Conservation (phyloP, 2,113 vertebrate species). For the Motacilla tschutschensis region DNA sequence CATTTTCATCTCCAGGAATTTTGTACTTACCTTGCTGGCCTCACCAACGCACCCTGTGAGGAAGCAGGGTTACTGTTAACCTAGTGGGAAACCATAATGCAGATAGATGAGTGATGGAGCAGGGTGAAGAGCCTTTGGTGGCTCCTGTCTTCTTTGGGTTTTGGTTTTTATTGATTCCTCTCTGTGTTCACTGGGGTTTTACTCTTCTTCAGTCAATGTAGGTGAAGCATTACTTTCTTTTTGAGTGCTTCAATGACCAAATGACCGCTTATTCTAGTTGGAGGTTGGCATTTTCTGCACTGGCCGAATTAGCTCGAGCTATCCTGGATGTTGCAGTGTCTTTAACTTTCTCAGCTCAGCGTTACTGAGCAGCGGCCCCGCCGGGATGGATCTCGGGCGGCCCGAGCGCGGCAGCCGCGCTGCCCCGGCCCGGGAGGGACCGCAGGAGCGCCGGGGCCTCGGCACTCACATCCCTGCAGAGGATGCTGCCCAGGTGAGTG, state of each 20-base stretch:
- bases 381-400: rapidly evolving
- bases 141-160: too few relatives aligned
- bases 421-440: rapidly evolving
- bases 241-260: background rate
- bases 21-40: background rate
- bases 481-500: rapidly evolving
- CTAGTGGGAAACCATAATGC: background rate
- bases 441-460: rapidly evolving
- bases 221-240: background rate
- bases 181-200: background rate
- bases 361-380: rapidly evolving
- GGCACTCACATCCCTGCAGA: background rate
- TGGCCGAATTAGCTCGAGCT: background rate
- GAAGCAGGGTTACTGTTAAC: background rate
- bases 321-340: background rate
- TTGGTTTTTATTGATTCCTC: background rate
- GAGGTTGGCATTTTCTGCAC: background rate
- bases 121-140: background rate
- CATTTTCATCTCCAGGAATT: background rate
- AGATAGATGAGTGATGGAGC: background rate
- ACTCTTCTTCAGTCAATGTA: background rate
- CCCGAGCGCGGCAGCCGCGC: rapidly evolving
- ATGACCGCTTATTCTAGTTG: background rate
- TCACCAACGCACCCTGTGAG: rapidly evolving
- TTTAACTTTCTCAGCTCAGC: background rate